These are phyloP conservation scores for Monodelphis domestica DNA, from an alignment of 2,797 vertebrate genomes.

Conservation along the genomic window DNA sequence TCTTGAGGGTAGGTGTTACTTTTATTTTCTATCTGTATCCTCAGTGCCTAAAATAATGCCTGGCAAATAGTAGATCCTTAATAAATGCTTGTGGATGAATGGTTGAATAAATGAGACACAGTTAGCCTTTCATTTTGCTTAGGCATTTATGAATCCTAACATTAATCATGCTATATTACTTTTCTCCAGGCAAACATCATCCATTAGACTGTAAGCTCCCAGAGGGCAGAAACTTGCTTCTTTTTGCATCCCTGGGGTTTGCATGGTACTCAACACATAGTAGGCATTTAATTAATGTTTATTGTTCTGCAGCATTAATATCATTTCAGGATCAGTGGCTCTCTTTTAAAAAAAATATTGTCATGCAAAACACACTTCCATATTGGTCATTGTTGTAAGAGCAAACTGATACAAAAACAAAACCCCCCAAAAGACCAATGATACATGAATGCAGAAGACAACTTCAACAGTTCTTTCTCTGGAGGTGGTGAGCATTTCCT, in stretches of 20 bases:
- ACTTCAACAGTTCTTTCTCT: too few relatives aligned
- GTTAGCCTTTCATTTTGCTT: constrained; percentile 1
- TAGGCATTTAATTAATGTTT: background rate
- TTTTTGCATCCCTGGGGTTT: background rate
- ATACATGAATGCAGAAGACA: too few relatives aligned
- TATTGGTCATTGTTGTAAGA: too few relatives aligned
- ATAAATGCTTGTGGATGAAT: background rate
- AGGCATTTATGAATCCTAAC: background rate
- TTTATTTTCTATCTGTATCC: background rate
- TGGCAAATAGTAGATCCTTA: background rate
- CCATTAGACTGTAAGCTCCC: background rate
- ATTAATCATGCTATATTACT: background rate
- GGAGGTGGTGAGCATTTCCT: too few relatives aligned
- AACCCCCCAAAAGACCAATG: too few relatives aligned
- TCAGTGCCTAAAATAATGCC: background rate
- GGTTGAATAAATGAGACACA: background rate
- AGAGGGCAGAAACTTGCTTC: background rate
- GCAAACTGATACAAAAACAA: too few relatives aligned
- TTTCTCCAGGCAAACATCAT: constrained; percentile 1
- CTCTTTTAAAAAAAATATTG: too few relatives aligned
- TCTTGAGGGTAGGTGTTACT: background rate
- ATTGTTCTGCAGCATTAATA: background rate
- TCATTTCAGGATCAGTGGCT: background rate
- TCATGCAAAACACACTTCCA: too few relatives aligned
- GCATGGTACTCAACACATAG: background rate